Evolutionary conservation across 2,797 vertebrate genomes (phyloP).

Genomic region (Hybognathus amarus): DNA sequence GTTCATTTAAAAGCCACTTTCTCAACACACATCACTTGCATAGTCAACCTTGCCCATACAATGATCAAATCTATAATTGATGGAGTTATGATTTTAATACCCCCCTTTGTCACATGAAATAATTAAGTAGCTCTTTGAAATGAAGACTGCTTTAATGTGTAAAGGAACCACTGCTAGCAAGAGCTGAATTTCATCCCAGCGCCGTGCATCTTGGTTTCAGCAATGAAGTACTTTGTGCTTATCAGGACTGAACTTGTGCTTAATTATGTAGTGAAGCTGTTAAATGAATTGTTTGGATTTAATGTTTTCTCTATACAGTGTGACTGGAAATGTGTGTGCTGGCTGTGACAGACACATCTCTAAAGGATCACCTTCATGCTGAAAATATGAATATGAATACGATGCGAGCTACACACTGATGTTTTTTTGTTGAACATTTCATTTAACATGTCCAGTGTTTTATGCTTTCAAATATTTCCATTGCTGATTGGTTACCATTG

Average conservation of each 20-base stretch:
- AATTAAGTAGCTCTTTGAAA: slow-evolving; percentile 71
- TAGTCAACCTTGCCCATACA: slow-evolving; percentile 59
- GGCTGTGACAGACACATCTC: slow-evolving; percentile 1
- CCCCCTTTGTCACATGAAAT: slow-evolving; percentile 58
- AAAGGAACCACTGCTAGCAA: slow-evolving; percentile 65
- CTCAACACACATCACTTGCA: slow-evolving; percentile 59
- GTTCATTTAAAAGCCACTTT: slow-evolving; percentile 55
- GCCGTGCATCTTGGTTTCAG: slow-evolving; percentile 77
- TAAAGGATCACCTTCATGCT: background rate
- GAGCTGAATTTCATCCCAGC: slow-evolving; percentile 60
- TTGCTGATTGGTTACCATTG: too few relatives aligned
- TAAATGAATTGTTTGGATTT: slow-evolving; percentile 77
- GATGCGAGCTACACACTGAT: background rate
- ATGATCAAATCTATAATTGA: slow-evolving; percentile 64
- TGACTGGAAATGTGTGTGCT: slow-evolving; percentile 61
- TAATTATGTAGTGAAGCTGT: slow-evolving; percentile 69
- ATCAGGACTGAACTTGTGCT: slow-evolving; percentile 75
- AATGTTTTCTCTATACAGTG: slow-evolving; percentile 75
- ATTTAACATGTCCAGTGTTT: background rate
- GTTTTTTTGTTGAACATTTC: background rate
- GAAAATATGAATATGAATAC: background rate
- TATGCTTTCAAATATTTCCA: background rate
- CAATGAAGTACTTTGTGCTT: slow-evolving; percentile 76
- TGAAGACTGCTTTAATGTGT: slow-evolving; percentile 77
- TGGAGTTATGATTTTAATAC: slow-evolving; percentile 71